These are phyloP conservation scores for Sebastes nivosus DNA, from an alignment of 2,797 vertebrate species.

Conservation along the genomic window DNA sequence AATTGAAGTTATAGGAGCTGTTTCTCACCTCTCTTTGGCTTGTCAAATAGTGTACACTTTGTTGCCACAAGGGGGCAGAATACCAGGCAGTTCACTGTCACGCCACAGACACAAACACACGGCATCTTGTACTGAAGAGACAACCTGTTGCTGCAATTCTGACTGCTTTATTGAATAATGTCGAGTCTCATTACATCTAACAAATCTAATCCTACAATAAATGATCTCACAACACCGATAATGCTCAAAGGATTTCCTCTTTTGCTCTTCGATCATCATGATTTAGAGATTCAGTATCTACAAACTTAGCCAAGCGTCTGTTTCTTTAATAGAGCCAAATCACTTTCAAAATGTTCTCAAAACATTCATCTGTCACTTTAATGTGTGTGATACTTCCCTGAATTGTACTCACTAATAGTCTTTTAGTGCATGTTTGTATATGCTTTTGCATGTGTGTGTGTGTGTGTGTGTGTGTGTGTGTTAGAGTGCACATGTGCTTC, in stretches of 20 bases:
- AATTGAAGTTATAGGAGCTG: not conserved
- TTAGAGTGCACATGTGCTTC: constrained; percentile 47
- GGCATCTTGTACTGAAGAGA: not conserved
- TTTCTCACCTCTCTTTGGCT: not conserved
- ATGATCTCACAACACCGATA: not conserved
- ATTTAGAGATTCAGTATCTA: not conserved
- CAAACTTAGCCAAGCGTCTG: not conserved
- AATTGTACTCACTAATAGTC: not conserved
- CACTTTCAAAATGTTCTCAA: not conserved
- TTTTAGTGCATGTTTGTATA: not conserved
- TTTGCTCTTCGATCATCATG: not conserved
- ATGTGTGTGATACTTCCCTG: not conserved
- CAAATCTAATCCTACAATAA: not conserved
- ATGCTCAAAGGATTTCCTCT: not conserved
- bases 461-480: constrained; percentile 2
- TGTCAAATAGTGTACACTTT: not conserved
- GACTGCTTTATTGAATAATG: not conserved
- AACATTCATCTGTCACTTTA: not conserved
- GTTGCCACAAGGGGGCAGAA: constrained; percentile 77
- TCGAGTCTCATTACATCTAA: not conserved
- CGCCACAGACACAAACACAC: constrained; percentile 6
- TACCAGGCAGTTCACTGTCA: constrained; percentile 5
- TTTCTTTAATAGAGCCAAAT: not conserved
- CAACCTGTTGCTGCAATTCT: not conserved
- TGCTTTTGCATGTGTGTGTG: constrained; percentile 18